phyloP scores from a whole-genome alignment of 2,888 invertebrate species.

The Cheilosia soror region DNA sequence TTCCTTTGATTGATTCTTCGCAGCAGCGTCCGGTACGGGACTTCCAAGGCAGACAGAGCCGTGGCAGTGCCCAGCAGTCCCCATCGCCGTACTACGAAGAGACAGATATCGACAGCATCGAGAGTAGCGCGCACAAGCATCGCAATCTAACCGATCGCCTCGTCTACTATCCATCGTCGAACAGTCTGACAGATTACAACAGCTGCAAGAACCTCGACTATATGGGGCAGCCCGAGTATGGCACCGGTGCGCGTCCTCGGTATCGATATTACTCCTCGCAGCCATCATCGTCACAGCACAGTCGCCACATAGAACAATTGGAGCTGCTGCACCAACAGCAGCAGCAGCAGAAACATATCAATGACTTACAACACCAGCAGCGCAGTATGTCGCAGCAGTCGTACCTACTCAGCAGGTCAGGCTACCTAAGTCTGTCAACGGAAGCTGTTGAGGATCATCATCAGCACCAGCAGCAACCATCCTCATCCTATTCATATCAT shows the following conservation, averaged over 20 bases:
- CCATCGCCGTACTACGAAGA: conserved; percentile 75
- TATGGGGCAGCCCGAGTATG: conserved; percentile 74
- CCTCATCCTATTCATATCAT: conserved; percentile 77
- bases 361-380: conserved; percentile 68
- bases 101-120: conserved; percentile 78
- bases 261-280: conserved; percentile 61
- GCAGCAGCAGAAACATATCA: conserved; percentile 67
- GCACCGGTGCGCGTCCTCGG: conserved; percentile 44
- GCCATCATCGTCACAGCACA: conserved; percentile 55
- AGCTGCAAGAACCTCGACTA: conserved; percentile 81
- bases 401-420: conserved; percentile 75
- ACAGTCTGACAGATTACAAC: conserved; percentile 84
- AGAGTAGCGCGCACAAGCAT: conserved; percentile 77
- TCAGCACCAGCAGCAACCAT: conserved; percentile 76
- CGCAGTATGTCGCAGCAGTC: conserved; percentile 59
- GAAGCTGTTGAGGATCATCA: conserved; percentile 81
- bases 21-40: conserved; percentile 27
- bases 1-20: neutral
- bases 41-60: neutral
- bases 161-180: conserved; percentile 89
- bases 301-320: conserved; percentile 52
- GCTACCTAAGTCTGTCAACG: conserved; percentile 72
- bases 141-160: conserved; percentile 89
- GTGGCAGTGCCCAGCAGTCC: conserved; percentile 21
- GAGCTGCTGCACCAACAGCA: conserved; percentile 66